Percentiles rank a stretch among this genome's conserved stretches.
Evolutionary conservation across 2,113 vertebrate genomes (phyloP).

Genomic region (Martes martes): DNA sequence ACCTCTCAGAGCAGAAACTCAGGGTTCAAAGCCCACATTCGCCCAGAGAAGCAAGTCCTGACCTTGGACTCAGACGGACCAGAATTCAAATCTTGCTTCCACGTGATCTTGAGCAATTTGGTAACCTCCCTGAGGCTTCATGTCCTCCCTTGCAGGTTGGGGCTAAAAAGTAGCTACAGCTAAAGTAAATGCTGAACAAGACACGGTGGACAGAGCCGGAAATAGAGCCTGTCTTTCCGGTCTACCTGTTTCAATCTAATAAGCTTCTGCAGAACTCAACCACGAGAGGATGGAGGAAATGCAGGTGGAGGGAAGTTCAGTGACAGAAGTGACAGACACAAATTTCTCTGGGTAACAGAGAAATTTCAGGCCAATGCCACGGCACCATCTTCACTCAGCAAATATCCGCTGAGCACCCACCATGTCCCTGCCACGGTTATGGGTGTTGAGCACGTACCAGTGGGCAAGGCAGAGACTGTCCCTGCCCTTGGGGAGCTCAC

Average conservation of each 20-base stretch:
- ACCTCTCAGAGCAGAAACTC: background rate
- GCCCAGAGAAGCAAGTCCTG: background rate
- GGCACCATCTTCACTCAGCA: background rate
- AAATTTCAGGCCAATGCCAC: background rate
- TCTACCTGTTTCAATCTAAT: background rate
- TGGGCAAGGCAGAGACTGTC: background rate
- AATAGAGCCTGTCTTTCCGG: background rate
- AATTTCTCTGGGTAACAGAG: background rate
- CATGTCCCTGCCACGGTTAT: background rate
- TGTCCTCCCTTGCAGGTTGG: background rate
- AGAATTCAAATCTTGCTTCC: background rate
- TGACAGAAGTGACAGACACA: background rate
- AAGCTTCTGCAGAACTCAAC: background rate
- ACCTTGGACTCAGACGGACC: background rate
- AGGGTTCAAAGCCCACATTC: background rate
- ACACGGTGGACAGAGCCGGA: background rate
- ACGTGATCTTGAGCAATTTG: background rate
- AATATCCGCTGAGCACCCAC: background rate
- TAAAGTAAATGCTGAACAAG: background rate
- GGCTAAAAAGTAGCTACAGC: background rate
- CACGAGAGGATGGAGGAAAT: background rate
- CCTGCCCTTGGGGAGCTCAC: background rate
- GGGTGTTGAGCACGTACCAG: background rate
- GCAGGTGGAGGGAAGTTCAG: background rate
- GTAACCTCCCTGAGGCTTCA: background rate